Conservation (phyloP, 92 coral and sea anemone species). For the Zoanthus sansibaricus region DNA sequence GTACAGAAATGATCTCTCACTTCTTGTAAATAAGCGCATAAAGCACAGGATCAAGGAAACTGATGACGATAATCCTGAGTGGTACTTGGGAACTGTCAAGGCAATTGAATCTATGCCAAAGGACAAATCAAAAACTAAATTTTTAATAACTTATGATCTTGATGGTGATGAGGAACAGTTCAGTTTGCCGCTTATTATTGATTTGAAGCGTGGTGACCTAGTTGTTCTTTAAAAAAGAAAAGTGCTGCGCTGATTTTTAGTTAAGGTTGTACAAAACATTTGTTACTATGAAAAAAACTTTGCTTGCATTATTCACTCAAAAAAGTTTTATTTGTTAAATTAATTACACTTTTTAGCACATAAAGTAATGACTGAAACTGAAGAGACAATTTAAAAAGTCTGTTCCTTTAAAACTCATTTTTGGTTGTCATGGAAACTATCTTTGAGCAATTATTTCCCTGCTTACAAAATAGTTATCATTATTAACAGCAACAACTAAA, state of each 20-base stretch:
- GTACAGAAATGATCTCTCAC: not conserved
- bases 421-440: slow-evolving; percentile 27
- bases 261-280: slow-evolving; percentile 28
- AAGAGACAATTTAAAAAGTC: slow-evolving; percentile 19
- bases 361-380: not conserved
- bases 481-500: slow-evolving; percentile 28
- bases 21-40: not conserved
- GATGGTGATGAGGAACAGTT: slow-evolving; percentile 7
- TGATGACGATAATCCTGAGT: not conserved
- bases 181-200: not conserved
- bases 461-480: slow-evolving; percentile 18
- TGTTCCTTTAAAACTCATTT: slow-evolving; percentile 7
- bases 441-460: slow-evolving; percentile 19
- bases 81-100: slow-evolving; percentile 1
- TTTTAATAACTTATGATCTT: not conserved
- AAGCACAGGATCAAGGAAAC: slow-evolving; percentile 7
- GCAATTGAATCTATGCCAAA: not conserved
- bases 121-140: slow-evolving; percentile 11
- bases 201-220: not conserved
- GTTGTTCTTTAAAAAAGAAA: not conserved
- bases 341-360: slow-evolving; percentile 15
- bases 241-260: slow-evolving; percentile 2
- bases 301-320: slow-evolving; percentile 21
- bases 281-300: slow-evolving; percentile 16
- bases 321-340: slow-evolving; percentile 12